Evolutionary conservation across 2,888 invertebrate genomes (phyloP).

Genomic region (Hemicrepidius hirtus): DNA sequence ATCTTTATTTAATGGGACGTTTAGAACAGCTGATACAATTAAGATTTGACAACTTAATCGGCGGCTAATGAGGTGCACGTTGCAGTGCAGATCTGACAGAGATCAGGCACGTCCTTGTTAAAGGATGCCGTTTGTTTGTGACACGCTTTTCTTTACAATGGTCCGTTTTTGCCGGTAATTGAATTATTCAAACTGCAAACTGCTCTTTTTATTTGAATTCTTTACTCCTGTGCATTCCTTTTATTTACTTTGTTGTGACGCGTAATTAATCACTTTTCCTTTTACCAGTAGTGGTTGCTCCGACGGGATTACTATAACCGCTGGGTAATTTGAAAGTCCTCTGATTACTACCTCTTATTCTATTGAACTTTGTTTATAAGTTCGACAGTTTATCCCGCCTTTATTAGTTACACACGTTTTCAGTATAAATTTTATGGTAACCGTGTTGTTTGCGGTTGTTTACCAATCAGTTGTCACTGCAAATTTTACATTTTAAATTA

Average conservation of each 20-base stretch:
- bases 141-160: slow-evolving; percentile 51
- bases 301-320: slow-evolving; percentile 15
- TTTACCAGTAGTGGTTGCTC: slow-evolving; percentile 14
- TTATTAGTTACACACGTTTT: slow-evolving; percentile 2
- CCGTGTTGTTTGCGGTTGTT: slow-evolving; percentile 2
- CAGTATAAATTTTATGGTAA: too few relatives aligned
- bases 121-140: slow-evolving; percentile 48
- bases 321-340: slow-evolving; percentile 9
- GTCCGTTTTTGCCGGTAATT: slow-evolving; percentile 50
- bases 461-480: slow-evolving; percentile 7
- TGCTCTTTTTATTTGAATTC: slow-evolving; percentile 47
- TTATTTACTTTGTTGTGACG: slow-evolving; percentile 43
- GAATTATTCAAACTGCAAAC: slow-evolving; percentile 59
- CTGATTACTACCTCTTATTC: not conserved
- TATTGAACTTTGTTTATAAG: not conserved
- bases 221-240: slow-evolving; percentile 42
- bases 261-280: slow-evolving; percentile 46
- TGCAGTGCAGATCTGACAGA: slow-evolving; percentile 48
- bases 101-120: slow-evolving; percentile 52
- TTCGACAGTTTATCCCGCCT: not conserved
- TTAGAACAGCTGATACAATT: slow-evolving; percentile 59
- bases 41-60: slow-evolving; percentile 61
- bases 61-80: slow-evolving; percentile 55
- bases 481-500: slow-evolving; percentile 13
- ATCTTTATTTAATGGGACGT: slow-evolving; percentile 52